These are phyloP conservation scores for Drosophila biarmipes DNA, from an alignment of 1,140 invertebrate genomes.

Conservation along the genomic window DNA sequence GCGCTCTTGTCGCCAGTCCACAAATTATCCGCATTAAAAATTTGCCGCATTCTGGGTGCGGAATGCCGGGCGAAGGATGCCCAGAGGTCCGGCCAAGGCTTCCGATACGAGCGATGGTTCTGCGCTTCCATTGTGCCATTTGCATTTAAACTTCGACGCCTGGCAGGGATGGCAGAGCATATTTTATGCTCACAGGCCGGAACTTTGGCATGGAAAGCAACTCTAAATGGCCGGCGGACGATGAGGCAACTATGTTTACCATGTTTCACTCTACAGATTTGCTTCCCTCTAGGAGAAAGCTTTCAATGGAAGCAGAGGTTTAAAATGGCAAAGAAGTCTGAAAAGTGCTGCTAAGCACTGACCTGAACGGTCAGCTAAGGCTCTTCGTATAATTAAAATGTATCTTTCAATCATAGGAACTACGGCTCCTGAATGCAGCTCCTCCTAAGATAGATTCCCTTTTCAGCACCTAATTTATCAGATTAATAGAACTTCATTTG, in stretches of 20 bases:
- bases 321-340: slow-evolving; percentile 3
- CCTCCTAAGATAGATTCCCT: background rate
- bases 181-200: background rate
- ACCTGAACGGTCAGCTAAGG: slow-evolving; percentile 10
- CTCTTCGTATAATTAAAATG: slow-evolving; percentile 61
- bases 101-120: slow-evolving; percentile 32
- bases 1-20: slow-evolving; percentile 18
- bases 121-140: slow-evolving; percentile 9
- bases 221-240: slow-evolving; percentile 9
- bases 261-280: slow-evolving; percentile 9
- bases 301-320: slow-evolving; percentile 11
- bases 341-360: background rate
- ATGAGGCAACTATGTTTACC: slow-evolving; percentile 13
- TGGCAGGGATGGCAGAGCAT: slow-evolving; percentile 4
- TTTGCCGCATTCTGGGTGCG: slow-evolving; percentile 20
- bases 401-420: background rate
- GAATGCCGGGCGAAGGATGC: background rate
- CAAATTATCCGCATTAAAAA: slow-evolving; percentile 35
- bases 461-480: background rate
- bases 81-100: slow-evolving; percentile 1
- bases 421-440: background rate
- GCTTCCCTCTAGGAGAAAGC: background rate
- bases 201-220: slow-evolving; percentile 23
- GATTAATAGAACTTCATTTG: background rate
- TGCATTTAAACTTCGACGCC: slow-evolving; percentile 28